Percentiles rank a stretch among this genome's conserved stretches.
Evolutionary conservation across 2,888 invertebrate species (phyloP).

Genomic region (Uloborus plumipes): DNA sequence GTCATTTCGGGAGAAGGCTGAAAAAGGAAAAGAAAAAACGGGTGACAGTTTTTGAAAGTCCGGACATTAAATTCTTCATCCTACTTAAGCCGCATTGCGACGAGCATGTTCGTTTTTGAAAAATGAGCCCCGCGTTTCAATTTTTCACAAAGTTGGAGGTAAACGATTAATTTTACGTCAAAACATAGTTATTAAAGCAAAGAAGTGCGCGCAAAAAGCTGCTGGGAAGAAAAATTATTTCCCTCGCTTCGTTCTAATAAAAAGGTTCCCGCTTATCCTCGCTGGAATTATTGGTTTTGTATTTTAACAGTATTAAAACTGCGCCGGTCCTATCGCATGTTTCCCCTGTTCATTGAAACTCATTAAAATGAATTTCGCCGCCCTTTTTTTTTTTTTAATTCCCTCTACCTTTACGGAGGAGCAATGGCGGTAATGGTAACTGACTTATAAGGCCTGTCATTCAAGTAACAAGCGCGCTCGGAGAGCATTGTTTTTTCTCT

Average conservation of each 20-base stretch:
- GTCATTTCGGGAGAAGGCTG: neutral
- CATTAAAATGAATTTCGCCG: constrained; percentile 47
- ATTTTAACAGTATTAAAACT: constrained; percentile 22
- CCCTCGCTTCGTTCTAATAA: constrained; percentile 16
- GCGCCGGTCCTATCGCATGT: neutral
- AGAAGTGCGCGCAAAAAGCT: constrained; percentile 44
- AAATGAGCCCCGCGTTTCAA: constrained; percentile 42
- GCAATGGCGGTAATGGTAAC: constrained; percentile 49
- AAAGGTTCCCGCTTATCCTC: constrained; percentile 14
- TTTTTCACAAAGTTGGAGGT: constrained; percentile 23
- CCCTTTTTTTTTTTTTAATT: constrained; percentile 6
- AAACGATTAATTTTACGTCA: constrained; percentile 54
- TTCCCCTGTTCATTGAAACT: constrained; percentile 23
- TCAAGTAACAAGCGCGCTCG: constrained; percentile 29
- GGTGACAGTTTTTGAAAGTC: constrained; percentile 3
- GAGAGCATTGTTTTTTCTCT: constrained; percentile 20
- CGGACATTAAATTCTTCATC: constrained; percentile 17
- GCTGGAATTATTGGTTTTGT: constrained; percentile 42
- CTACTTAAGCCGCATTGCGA: constrained; percentile 51
- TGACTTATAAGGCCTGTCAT: constrained; percentile 38
- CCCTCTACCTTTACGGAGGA: constrained; percentile 31
- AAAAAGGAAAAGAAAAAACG: too few relatives aligned
- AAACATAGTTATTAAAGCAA: constrained; percentile 40
- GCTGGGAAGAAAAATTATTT: constrained; percentile 34
- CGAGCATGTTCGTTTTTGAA: constrained; percentile 51